These are phyloP conservation scores for Lagodon rhomboides DNA, from an alignment of 2,797 vertebrate genomes.

Conservation along the genomic window DNA sequence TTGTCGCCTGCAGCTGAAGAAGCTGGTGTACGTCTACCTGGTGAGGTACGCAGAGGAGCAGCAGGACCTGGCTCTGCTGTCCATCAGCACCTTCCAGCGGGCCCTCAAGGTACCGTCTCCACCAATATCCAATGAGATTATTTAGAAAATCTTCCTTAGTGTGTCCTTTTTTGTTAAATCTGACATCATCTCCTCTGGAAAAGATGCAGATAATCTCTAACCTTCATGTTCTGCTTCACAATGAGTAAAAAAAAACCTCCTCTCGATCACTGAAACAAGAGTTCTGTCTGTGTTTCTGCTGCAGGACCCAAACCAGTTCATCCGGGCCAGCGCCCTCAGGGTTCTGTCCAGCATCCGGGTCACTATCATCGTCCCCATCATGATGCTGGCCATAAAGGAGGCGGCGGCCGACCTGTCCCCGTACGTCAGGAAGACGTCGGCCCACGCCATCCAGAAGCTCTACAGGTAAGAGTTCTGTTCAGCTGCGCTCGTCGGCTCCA, in stretches of 20 bases:
- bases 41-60: constrained; percentile 98
- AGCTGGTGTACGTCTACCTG: constrained; percentile 97
- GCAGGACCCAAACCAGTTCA: constrained; percentile 98
- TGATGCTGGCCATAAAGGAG: constrained; percentile 99
- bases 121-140: too few relatives aligned
- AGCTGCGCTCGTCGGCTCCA: not conserved
- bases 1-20: constrained; percentile 91
- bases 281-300: not conserved
- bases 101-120: constrained; percentile 92
- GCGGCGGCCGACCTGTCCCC: constrained; percentile 94
- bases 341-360: constrained; percentile 98
- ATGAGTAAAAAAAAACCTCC: not conserved
- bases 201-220: not conserved
- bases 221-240: not conserved
- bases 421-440: constrained; percentile 97
- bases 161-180: too few relatives aligned
- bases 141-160: too few relatives aligned
- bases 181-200: not conserved
- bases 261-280: not conserved
- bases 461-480: constrained; percentile 88
- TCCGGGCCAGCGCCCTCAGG: constrained; percentile 95
- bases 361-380: constrained; percentile 97
- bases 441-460: constrained; percentile 98
- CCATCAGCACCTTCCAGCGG: constrained; percentile 98
- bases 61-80: constrained; percentile 97